Evolutionary conservation across 2,888 invertebrate genomes (phyloP), one percentile per base, ranked within the genome.

Genomic region (Eulithis testata): DNA sequence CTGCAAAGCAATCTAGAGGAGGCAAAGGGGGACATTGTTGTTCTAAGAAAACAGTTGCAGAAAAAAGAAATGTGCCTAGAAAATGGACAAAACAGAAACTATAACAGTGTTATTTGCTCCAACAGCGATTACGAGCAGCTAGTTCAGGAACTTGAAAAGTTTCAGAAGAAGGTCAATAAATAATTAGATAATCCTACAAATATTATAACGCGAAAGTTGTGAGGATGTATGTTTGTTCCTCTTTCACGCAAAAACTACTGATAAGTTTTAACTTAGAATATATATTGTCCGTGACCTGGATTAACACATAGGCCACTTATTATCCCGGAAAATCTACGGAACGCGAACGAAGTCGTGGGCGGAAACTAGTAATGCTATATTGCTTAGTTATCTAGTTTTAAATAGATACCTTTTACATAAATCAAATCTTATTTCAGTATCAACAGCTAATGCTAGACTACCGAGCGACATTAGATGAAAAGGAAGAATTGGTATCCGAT

Each of bases 401-500:
- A 21, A 21, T 31, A 31, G 31, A 5, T 31, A 31, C 31, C 31
- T 31, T 31, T 40, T 40, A 40, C 40, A 40, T 9, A 40, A 40
- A 6, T 5, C 0, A 40, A 40, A 40, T 7, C 8, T 9, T 6
- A 40, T 40, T 84, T 50, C 81, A 96, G 95, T 96, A 95, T 82
- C 94, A 94, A 72, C 96, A 97, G 86, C 86, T 97, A 55, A 95
- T 96, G 77, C 91, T 95, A 53, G 97, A 98, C 86, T 93, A 97
- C 43, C 95, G 97, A 82, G 94, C 95, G 6, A 94, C 97, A 37
- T 85, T 97, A 52, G 97, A 97, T 84, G 97, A 97, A 82, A 97
- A 97, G 80, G 97, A 97, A 79, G 97, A 97, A 80, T 85, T 96
- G 43, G 95, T 96, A 14, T 95, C 95, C 5, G 97, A 97, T 82